Conservation (phyloP, 2,113 vertebrate species). For the Lagopus muta region DNA sequence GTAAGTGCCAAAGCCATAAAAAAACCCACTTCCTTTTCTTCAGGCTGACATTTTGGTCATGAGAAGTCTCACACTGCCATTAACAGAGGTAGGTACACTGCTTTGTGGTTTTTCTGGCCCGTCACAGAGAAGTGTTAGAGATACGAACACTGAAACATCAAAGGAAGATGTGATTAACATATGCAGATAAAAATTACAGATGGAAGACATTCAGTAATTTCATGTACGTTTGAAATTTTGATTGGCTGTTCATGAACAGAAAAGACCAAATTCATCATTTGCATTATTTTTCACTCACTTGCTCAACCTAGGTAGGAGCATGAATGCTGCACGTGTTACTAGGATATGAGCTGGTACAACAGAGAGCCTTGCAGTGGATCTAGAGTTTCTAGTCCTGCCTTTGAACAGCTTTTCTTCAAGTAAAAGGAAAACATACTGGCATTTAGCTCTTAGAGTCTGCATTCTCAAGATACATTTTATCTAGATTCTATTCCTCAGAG, state of each 20-base stretch:
- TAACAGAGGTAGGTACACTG: background rate
- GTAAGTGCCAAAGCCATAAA: background rate
- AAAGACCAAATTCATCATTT: background rate
- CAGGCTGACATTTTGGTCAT: background rate
- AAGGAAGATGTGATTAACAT: background rate
- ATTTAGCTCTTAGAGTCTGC: constrained; percentile 18
- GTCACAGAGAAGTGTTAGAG: background rate
- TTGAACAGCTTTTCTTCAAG: background rate
- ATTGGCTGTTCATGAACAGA: background rate
- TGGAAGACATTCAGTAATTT: background rate
- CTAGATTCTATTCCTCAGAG: constrained; percentile 46
- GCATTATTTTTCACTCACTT: constrained; percentile 11
- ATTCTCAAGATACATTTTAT: constrained; percentile 43
- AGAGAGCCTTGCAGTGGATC: background rate
- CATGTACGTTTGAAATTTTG: background rate
- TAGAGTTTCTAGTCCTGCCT: background rate
- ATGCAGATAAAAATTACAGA: background rate
- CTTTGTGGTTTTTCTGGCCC: background rate
- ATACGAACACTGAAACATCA: background rate
- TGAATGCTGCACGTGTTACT: background rate
- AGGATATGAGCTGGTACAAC: background rate
- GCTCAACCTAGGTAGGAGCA: background rate
- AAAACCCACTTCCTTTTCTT: background rate
- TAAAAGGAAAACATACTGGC: background rate
- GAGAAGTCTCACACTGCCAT: background rate